These are phyloP conservation scores for Anarrhichthys ocellatus DNA, from an alignment of 2,113 vertebrate species.

Conservation along the genomic window DNA sequence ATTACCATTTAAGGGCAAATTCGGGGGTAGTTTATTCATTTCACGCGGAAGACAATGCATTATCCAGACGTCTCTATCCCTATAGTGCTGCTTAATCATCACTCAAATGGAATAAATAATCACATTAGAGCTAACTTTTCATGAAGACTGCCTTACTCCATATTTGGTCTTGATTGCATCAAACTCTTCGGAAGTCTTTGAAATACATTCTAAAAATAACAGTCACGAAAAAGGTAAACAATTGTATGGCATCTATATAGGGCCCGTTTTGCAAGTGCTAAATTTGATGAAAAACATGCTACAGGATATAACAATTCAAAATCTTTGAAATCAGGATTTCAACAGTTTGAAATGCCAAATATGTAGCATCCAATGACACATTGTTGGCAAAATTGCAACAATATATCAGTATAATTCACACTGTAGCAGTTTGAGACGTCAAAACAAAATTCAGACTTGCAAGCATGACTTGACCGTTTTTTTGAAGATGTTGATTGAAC, in stretches of 20 bases:
- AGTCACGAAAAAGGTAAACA: not conserved
- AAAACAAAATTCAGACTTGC: not conserved
- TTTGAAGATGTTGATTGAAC: no score
- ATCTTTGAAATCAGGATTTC: no score
- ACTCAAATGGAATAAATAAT: constrained; percentile 3
- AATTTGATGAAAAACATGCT: constrained; percentile 1
- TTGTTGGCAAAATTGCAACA: not conserved
- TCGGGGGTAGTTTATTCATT: not conserved
- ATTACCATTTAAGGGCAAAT: constrained; percentile 55
- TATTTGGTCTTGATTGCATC: not conserved
- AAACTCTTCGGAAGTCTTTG: not conserved
- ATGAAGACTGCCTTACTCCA: not conserved
- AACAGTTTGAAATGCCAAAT: not conserved
- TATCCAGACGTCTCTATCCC: constrained; percentile 1
- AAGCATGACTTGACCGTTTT: not conserved
- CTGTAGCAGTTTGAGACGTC: not conserved
- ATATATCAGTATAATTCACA: not conserved
- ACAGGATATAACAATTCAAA: not conserved
- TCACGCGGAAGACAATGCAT: not conserved
- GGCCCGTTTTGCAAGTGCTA: not conserved
- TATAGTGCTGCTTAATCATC: not conserved
- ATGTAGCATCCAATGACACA: not conserved
- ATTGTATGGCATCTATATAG: not conserved
- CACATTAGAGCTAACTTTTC: not conserved
- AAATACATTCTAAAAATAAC: constrained; percentile 11